Base-by-base conservation (phyloP, 2,888 invertebrate species). In the Catocala sponsa region DNA sequence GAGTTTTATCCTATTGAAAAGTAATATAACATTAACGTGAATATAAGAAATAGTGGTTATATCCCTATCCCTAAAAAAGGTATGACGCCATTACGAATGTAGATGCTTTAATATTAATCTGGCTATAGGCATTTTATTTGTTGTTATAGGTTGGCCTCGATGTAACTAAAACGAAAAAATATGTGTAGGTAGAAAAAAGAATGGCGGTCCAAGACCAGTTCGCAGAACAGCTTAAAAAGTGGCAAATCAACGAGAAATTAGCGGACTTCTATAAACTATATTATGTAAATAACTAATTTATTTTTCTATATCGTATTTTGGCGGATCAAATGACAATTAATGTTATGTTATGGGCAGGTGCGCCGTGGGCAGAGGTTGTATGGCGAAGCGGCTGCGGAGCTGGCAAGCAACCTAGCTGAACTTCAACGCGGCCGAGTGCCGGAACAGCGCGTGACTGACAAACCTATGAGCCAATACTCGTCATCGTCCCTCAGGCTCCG, bases 361-460 rank as follows among this genome's bases (percentile, higher is more conserved):
- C 85, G 80, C 25, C 84, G 76, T 0, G 92, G 93, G 0, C 91
- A 94, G 46, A 79, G 79, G 41, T 65, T 92, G 7, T 94, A 91
- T 72, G 90, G 92, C 0, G 89, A 90, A 50, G 93, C 93, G 1
- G 92, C 92, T 0, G 82, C 88, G 0, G 91, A 92, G 43, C 69
- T 93, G 7, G 92, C 91, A 1, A 85, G 71, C 61, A 91, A 91
- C 49, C 67, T 93, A 15, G 75, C 86, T 0, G 92, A 92, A 42
- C 63, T 94, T 38, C 92, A 91, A 57, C 84, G 87, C 0, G 88
- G 90, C 0, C 76, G 87, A 0, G 54, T 66, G 0, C 59, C 66
- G 2, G 88, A 87, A 0, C 74, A 82, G 15, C 85, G 75, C 55
- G 77, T 90, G 6, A 86, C 78, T 0, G 89, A 90, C 7, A 92